These are phyloP conservation scores for Drosophila truncata DNA, from an alignment of 1,140 invertebrate species.

Conservation along the genomic window DNA sequence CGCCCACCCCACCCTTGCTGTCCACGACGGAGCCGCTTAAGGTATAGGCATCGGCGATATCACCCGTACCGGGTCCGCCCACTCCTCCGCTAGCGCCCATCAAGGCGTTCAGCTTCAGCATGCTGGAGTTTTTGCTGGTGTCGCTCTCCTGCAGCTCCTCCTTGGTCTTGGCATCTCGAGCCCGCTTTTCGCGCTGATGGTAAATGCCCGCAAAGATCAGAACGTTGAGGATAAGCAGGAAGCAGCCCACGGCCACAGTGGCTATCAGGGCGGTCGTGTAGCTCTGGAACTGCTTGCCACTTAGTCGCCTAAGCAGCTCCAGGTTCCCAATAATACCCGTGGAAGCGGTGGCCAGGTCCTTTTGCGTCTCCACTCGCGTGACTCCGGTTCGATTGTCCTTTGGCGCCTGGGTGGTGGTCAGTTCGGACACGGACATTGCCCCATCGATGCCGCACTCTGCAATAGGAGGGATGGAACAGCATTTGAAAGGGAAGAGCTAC, in stretches of 20 bases:
- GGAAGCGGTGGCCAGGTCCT: slow-evolving; percentile 78
- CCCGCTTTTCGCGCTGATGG: slow-evolving; percentile 92
- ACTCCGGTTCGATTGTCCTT: slow-evolving; percentile 69
- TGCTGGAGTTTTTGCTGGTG: slow-evolving; percentile 83
- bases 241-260: slow-evolving; percentile 96
- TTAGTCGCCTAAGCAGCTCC: slow-evolving; percentile 88
- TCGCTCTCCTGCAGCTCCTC: slow-evolving; percentile 90
- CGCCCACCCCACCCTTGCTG: slow-evolving; percentile 61
- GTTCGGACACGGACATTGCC: slow-evolving; percentile 88
- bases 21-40: slow-evolving; percentile 65
- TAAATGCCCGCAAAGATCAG: slow-evolving; percentile 98
- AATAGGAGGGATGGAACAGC: neutral
- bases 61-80: slow-evolving; percentile 29
- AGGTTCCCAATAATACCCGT: slow-evolving; percentile 81
- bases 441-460: slow-evolving; percentile 86
- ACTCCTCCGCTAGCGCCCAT: slow-evolving; percentile 39
- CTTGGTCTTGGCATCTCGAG: slow-evolving; percentile 89
- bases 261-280: slow-evolving; percentile 96
- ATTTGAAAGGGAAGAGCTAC: neutral
- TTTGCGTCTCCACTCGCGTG: slow-evolving; percentile 60
- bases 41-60: slow-evolving; percentile 61
- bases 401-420: slow-evolving; percentile 70
- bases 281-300: slow-evolving; percentile 92
- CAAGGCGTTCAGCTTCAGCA: slow-evolving; percentile 72
- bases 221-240: slow-evolving; percentile 94